A percentile compares a stretch with the other conserved stretches of the same genome.
Evolutionary conservation across 2,888 invertebrate genomes (phyloP).

Genomic region (Cactoblastis cactorum): DNA sequence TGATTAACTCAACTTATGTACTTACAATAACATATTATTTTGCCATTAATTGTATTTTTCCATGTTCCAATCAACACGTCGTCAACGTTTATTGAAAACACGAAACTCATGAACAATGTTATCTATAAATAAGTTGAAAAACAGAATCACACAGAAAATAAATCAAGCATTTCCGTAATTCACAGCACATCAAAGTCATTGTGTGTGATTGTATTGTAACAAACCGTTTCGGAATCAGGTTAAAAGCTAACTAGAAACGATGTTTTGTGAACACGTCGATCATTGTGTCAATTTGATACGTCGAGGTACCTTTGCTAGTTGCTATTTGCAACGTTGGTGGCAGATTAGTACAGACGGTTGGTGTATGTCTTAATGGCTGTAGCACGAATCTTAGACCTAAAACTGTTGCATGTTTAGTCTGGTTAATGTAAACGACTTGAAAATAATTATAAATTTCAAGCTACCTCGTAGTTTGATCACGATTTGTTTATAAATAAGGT

Average conservation of each 20-base stretch:
- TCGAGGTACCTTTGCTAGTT: background rate
- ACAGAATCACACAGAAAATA: constrained; percentile 16
- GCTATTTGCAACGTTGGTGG: too few species aligned
- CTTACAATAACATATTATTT: too few species aligned
- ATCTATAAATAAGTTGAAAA: constrained; percentile 4
- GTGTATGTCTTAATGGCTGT: too few species aligned
- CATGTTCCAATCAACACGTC: background rate
- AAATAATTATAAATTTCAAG: too few species aligned
- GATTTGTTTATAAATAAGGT: too few species aligned
- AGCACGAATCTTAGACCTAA: too few species aligned
- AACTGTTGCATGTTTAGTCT: too few species aligned
- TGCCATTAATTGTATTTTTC: too few species aligned
- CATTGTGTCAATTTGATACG: constrained; percentile 41
- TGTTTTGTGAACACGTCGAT: constrained; percentile 65
- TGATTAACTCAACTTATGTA: too few species aligned
- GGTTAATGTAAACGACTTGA: too few species aligned
- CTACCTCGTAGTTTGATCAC: too few species aligned
- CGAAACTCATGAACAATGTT: background rate
- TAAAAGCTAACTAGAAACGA: constrained; percentile 61
- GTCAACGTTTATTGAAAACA: background rate
- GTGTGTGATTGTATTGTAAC: constrained; percentile 50
- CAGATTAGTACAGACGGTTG: too few species aligned
- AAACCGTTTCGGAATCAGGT: constrained; percentile 55
- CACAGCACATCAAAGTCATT: constrained; percentile 45
- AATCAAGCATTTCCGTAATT: constrained; percentile 28